Percentiles rank a stretch among this genome's conserved stretches.
These are phyloP conservation scores for Aleiodes testaceus DNA, from an alignment of 2,888 invertebrate species.

Conservation along the genomic window DNA sequence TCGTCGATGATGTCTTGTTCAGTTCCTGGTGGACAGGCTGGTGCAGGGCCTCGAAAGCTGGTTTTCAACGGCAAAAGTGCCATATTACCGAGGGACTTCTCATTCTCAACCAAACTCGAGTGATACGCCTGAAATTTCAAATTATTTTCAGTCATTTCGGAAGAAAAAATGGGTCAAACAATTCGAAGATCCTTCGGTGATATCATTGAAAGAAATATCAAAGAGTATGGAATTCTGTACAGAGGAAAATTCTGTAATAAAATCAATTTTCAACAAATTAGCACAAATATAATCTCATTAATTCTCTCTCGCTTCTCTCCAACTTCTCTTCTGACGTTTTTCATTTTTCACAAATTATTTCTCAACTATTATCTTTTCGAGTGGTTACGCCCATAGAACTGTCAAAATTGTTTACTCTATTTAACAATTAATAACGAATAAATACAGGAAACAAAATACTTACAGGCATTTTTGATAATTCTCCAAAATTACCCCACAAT, in stretches of 20 bases:
- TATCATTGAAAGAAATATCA: too few species aligned
- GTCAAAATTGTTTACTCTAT: slow-evolving; percentile 10
- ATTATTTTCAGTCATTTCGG: too few species aligned
- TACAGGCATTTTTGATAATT: slow-evolving; percentile 44
- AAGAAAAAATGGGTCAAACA: too few species aligned
- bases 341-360: neutral
- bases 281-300: too few species aligned
- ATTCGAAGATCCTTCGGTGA: too few species aligned
- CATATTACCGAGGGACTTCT: slow-evolving; percentile 89
- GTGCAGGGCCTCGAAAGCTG: slow-evolving; percentile 94
- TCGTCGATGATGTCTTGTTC: slow-evolving; percentile 97
- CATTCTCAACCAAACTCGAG: slow-evolving; percentile 86
- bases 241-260: too few species aligned
- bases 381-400: slow-evolving; percentile 48
- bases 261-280: too few species aligned
- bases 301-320: too few species aligned
- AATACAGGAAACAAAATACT: slow-evolving; percentile 19
- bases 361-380: neutral
- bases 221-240: too few species aligned
- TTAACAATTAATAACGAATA: neutral
- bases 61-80: slow-evolving; percentile 94
- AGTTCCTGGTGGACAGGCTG: slow-evolving; percentile 74
- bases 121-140: slow-evolving; percentile 89
- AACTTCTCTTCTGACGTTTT: too few species aligned
- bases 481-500: neutral